A percentile compares a stretch with the other conserved stretches of the same genome.
Conservation (phyloP, 2,888 invertebrate species). For the Tetragnatha montana region DNA sequence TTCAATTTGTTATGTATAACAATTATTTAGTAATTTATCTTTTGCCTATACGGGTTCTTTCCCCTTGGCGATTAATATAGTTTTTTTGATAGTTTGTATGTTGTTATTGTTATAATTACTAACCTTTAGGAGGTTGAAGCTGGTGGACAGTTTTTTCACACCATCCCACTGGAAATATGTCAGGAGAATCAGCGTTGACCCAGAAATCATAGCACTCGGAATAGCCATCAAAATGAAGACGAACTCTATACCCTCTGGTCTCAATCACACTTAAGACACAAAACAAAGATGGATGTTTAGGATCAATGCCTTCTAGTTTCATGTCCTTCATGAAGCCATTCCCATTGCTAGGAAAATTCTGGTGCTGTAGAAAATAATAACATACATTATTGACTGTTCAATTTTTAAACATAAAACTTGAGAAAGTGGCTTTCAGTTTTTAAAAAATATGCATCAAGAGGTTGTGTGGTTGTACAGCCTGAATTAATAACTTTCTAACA, state of each 20-base stretch:
- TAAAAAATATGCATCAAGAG: too few species aligned
- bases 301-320: slow-evolving; percentile 95
- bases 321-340: slow-evolving; percentile 81
- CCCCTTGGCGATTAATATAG: too few species aligned
- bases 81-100: neutral
- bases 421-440: too few species aligned
- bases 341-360: slow-evolving; percentile 64
- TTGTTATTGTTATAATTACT: too few species aligned
- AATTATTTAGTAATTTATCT: too few species aligned
- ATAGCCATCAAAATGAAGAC: slow-evolving; percentile 94
- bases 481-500: too few species aligned
- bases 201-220: slow-evolving; percentile 93
- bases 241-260: slow-evolving; percentile 85
- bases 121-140: slow-evolving; percentile 86
- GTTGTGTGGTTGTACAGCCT: too few species aligned
- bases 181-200: slow-evolving; percentile 92
- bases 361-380: slow-evolving; percentile 47
- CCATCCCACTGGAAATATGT: slow-evolving; percentile 96
- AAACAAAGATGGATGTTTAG: slow-evolving; percentile 90
- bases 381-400: neutral
- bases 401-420: too few species aligned
- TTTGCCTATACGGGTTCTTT: too few species aligned
- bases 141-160: slow-evolving; percentile 88
- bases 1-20: too few species aligned
- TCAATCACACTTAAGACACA: slow-evolving; percentile 87